Conservation (phyloP, 2,888 invertebrate species). For the Euzophera pinguis region DNA sequence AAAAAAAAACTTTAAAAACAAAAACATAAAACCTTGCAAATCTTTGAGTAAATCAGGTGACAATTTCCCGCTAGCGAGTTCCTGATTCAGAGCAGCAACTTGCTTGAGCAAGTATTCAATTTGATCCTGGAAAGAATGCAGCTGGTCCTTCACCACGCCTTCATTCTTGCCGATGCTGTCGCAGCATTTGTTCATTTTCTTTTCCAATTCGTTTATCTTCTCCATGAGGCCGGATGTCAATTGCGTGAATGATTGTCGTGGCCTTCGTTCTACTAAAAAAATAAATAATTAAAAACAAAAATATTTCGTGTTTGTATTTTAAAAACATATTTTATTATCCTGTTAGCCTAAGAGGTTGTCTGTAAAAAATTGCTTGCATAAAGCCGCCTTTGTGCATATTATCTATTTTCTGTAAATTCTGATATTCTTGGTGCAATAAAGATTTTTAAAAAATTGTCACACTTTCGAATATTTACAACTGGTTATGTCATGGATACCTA, state of each 20-base stretch:
- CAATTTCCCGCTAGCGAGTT: conserved; percentile 34
- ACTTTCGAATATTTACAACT: no score
- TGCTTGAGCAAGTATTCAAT: conserved; percentile 63
- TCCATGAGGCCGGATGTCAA: conserved; percentile 29
- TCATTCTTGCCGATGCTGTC: conserved; percentile 41
- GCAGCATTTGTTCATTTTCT: conserved; percentile 48
- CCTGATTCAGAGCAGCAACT: conserved; percentile 32
- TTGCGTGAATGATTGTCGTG: conserved; percentile 12
- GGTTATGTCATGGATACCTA: no score
- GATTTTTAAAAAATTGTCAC: no score
- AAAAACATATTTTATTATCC: no score
- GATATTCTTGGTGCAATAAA: no score
- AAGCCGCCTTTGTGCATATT: no score
- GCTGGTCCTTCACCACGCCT: conserved; percentile 46
- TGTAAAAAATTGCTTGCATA: no score
- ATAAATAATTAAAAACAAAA: background rate
- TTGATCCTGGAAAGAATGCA: conserved; percentile 70
- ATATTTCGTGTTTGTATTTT: background rate
- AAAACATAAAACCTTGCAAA: conserved; percentile 46
- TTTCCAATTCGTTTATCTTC: conserved; percentile 48
- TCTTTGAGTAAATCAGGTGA: conserved; percentile 59
- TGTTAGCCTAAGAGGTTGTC: no score
- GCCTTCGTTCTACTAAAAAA: conserved; percentile 3
- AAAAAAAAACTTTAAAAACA: background rate
- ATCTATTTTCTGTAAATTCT: no score